Base-by-base conservation (phyloP, 2,797 vertebrate genomes). In the Parotocinclus haroldoi region DNA sequence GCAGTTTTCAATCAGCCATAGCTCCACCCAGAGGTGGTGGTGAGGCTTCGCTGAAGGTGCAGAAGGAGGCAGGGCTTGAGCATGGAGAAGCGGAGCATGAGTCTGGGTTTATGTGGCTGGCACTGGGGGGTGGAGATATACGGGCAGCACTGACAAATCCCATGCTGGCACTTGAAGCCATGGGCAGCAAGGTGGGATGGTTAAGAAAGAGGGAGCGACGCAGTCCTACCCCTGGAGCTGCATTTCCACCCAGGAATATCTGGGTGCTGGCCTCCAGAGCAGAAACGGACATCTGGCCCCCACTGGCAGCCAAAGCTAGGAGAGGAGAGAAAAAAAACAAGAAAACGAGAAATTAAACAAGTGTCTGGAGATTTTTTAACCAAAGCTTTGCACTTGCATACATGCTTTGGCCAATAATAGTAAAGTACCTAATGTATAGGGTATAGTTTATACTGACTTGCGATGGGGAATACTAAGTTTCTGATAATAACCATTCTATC, bases 141-240 rank as follows among this genome's bases (percentile, higher is more conserved):
- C 80, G 79, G 78, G n/a, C 81, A 80, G 63, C 79, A 0, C 90
- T 91, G 65, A 91, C 76, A 79, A 92, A 82, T 63, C 88, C 90
- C 71, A 90, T 84, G 48, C 86, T 78, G 0, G 88, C 63, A 77
- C 85, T 78, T 46, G 90, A 78, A 59, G 82, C 81, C 83, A 90
- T 81, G 58, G 87, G 90, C 77, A 94, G 88, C 76, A 95, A 89
- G 66, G 91, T 86, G 2, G 91, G 90, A 3, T 86, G 92, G 86
- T 93, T 96, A 80, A 95, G 86, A 90, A 96, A 96, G 77, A 95
- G 90, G 13, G 92, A 90, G 0, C 84, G 80, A 59, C 89, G 90
- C 74, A 94, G 88, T 58, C 92, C 78, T 73, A 84, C 76, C 4
- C 81, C 87, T 54, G 72, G 86, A 66, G 10, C 60, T n/a, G 88